Evolutionary conservation across 2,113 vertebrate species (phyloP).

Genomic region (Tychaedon coryphoeus): DNA sequence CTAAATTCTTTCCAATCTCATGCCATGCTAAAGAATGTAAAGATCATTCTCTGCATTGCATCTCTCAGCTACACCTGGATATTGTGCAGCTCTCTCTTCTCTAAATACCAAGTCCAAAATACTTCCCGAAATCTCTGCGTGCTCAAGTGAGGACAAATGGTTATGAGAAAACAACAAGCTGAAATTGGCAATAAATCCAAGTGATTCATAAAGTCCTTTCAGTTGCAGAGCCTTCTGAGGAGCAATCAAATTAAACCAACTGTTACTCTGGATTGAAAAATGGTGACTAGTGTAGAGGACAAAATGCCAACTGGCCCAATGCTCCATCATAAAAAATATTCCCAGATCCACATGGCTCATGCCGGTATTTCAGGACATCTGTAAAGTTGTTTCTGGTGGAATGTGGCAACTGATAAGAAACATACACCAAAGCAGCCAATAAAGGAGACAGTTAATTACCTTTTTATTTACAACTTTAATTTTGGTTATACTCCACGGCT

Average conservation of each 20-base stretch:
- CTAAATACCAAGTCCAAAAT: neutral
- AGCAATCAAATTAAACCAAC: constrained; percentile 67
- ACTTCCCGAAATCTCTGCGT: neutral
- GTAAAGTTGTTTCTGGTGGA: constrained; percentile 61
- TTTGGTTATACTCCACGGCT: constrained; percentile 29
- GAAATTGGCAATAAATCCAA: constrained; percentile 25
- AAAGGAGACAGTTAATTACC: constrained; percentile 67
- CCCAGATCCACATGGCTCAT: constrained; percentile 30
- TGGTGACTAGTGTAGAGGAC: constrained; percentile 23
- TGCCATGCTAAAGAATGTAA: neutral
- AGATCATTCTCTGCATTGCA: neutral
- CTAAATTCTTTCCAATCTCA: neutral
- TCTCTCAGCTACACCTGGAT: neutral
- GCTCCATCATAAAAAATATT: constrained; percentile 46
- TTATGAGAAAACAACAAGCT: constrained; percentile 38
- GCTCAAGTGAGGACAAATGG: constrained; percentile 24
- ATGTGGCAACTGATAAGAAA: constrained; percentile 50
- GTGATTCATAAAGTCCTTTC: constrained; percentile 46
- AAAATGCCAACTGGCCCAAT: constrained; percentile 39
- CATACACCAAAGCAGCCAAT: constrained; percentile 30
- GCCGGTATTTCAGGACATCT: constrained; percentile 45
- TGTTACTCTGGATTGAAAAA: constrained; percentile 58
- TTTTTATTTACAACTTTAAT: constrained; percentile 69
- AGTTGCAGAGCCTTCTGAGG: constrained; percentile 35
- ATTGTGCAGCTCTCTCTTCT: neutral